Percentiles rank a stretch among this genome's conserved stretches.
These are phyloP conservation scores for Henicopernis longicauda DNA, from an alignment of 2,113 vertebrate species.

Conservation along the genomic window DNA sequence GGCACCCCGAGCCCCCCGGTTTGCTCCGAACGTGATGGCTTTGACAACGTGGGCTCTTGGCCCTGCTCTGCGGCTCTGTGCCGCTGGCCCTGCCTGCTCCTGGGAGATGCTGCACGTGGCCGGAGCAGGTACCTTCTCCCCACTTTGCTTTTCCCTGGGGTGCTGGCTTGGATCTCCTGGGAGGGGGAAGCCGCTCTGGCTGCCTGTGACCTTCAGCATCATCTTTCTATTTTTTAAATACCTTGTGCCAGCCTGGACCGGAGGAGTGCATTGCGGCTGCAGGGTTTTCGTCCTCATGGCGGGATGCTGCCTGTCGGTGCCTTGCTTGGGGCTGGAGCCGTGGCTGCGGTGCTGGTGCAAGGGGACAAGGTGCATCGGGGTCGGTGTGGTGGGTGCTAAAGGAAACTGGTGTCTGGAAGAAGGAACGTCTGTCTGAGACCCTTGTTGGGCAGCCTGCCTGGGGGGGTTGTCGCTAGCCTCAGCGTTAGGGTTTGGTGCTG, in stretches of 20 bases:
- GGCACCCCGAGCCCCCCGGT: rapidly evolving
- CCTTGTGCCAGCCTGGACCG: background rate
- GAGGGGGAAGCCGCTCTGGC: background rate
- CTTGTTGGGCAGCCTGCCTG: background rate
- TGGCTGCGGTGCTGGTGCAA: background rate
- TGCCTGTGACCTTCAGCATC: background rate
- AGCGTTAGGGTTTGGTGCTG: background rate
- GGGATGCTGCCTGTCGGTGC: background rate
- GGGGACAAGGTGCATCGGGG: background rate
- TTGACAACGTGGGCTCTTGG: background rate
- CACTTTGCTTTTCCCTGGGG: rapidly evolving
- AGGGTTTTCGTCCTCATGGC: background rate
- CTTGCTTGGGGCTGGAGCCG: background rate
- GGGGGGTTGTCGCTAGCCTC: background rate
- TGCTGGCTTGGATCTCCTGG: background rate
- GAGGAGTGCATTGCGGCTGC: background rate
- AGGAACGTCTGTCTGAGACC: background rate
- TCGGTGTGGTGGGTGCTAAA: background rate
- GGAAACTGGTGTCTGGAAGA: background rate
- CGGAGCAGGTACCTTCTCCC: background rate
- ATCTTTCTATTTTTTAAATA: background rate
- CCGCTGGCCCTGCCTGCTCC: background rate
- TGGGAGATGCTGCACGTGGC: slow-evolving; percentile 6
- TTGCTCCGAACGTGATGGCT: background rate
- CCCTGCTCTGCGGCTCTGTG: background rate